phyloP scores from a whole-genome alignment of 2,888 invertebrate genomes.

The Leptarthrus brevirostris region DNA sequence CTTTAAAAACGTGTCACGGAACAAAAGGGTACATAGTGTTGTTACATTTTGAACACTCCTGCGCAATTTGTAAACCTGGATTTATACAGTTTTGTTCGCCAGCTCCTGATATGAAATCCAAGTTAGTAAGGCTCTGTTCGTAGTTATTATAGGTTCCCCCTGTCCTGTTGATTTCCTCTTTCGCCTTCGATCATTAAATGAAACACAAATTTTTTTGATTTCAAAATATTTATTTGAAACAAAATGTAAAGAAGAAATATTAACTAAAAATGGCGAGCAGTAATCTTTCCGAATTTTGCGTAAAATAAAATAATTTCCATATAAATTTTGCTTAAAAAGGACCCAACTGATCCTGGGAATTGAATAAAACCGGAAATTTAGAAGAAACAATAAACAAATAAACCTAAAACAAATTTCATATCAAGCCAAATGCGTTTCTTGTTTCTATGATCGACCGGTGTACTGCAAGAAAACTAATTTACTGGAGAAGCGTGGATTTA shows the following conservation, averaged over 20 bases:
- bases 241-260: slow-evolving; percentile 7
- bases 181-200: too few species aligned
- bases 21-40: too few species aligned
- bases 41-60: too few species aligned
- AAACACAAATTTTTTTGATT: neutral
- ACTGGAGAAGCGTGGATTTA: neutral
- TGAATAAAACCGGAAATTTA: neutral
- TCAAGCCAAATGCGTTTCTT: too few species aligned
- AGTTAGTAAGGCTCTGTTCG: too few species aligned
- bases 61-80: too few species aligned
- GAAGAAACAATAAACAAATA: neutral
- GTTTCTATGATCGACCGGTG: neutral
- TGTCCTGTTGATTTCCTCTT: too few species aligned
- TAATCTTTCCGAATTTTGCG: neutral
- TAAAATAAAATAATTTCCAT: neutral
- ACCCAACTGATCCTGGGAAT: neutral
- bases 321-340: slow-evolving; percentile 15
- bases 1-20: too few species aligned
- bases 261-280: slow-evolving; percentile 17
- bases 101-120: too few species aligned
- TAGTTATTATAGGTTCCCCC: too few species aligned
- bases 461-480: neutral
- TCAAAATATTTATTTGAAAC: slow-evolving; percentile 37
- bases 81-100: too few species aligned
- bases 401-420: neutral